Conservation (phyloP, 2,797 vertebrate genomes). For the Coendou prehensilis region DNA sequence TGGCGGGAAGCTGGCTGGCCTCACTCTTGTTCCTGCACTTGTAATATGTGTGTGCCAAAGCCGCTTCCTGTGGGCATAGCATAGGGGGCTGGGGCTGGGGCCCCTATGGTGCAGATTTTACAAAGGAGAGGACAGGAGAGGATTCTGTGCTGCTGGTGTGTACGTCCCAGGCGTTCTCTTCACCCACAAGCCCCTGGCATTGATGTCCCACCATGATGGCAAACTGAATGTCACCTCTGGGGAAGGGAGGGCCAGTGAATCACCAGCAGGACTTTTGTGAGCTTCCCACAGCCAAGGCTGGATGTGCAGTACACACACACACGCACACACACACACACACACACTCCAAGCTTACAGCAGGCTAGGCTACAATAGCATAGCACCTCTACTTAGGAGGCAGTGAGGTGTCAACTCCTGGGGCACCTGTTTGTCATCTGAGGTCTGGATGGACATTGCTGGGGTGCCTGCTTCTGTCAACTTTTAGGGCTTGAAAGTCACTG, state of each 20-base stretch:
- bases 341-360: accelerated
- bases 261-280: background rate
- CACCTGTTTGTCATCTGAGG: background rate
- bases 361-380: background rate
- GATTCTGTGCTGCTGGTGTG: background rate
- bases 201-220: too few species aligned
- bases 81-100: background rate
- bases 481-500: background rate
- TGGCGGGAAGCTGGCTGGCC: background rate
- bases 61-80: constrained; percentile 12
- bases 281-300: background rate
- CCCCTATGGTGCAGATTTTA: background rate
- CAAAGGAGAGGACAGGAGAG: background rate
- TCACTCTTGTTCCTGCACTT: background rate
- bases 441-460: background rate
- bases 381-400: background rate
- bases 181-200: background rate
- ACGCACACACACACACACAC: accelerated
- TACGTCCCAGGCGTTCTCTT: background rate
- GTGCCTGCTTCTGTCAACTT: background rate
- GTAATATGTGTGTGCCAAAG: background rate
- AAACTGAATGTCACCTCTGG: background rate
- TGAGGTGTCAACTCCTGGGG: background rate
- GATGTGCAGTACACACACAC: accelerated
- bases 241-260: background rate